Evolutionary conservation across 2,113 vertebrate species (phyloP).

Genomic region (Orthonyx spaldingii): DNA sequence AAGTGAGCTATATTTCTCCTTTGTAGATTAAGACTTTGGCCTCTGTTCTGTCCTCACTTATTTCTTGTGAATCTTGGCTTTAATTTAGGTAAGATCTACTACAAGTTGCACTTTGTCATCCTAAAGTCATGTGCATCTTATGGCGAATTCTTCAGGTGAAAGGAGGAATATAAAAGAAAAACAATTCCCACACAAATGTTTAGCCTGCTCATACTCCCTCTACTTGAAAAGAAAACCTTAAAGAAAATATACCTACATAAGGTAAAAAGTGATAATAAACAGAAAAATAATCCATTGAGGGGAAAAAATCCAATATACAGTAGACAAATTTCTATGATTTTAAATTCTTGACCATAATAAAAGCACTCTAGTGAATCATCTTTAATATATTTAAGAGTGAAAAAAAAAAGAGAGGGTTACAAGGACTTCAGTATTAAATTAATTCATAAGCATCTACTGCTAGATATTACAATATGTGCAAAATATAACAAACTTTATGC

Average conservation of each 20-base stretch:
- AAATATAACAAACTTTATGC: neutral
- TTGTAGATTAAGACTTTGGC: neutral
- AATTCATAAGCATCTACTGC: neutral
- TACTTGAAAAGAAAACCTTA: neutral
- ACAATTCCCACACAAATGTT: neutral
- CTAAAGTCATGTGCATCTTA: neutral
- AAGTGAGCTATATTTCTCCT: neutral
- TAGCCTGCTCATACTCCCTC: neutral
- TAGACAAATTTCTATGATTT: neutral
- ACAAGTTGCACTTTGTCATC: neutral
- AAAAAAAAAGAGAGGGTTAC: neutral
- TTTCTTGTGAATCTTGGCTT: neutral
- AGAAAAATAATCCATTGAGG: neutral
- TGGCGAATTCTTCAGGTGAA: neutral
- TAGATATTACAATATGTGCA: neutral
- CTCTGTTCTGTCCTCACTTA: neutral
- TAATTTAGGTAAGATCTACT: neutral
- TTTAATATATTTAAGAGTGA: neutral
- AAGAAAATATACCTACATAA: neutral
- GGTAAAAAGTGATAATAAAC: neutral
- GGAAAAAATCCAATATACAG: accelerated
- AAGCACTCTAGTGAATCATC: neutral
- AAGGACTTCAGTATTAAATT: neutral
- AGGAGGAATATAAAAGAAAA: neutral
- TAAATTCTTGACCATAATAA: neutral